These are phyloP conservation scores for Lytechinus pictus DNA, from an alignment of 35 echinoderm and acorn worm species.

Conservation along the genomic window DNA sequence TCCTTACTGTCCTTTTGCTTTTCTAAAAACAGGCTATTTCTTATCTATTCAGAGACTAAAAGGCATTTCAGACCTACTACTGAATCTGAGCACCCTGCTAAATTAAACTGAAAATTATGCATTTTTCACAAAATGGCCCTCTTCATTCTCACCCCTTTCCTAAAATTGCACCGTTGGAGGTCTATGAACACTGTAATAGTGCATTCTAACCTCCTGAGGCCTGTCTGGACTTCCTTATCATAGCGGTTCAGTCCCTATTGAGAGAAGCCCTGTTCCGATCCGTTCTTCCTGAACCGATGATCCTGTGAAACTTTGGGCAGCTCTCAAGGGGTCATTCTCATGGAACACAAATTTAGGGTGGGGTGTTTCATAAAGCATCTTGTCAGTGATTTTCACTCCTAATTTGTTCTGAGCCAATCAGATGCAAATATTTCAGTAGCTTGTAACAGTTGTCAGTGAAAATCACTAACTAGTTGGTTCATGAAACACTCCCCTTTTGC, in stretches of 20 bases:
- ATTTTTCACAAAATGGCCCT: background rate
- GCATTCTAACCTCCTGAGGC: background rate
- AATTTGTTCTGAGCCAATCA: no score
- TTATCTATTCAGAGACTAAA: no score
- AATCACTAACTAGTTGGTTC: no score
- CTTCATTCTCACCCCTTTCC: background rate
- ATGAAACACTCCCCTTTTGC: background rate
- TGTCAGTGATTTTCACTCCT: no score
- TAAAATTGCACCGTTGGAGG: background rate
- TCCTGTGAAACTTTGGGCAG: background rate
- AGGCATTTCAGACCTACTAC: no score
- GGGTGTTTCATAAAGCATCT: no score
- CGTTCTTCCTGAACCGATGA: background rate
- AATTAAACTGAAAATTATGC: background rate
- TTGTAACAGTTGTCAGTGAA: no score
- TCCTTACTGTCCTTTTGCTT: no score
- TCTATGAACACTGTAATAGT: background rate
- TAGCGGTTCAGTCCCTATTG: background rate
- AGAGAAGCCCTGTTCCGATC: background rate
- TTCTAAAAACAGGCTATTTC: no score
- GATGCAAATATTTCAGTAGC: no score
- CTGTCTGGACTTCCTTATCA: slow-evolving; percentile 17
- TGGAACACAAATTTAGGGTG: background rate
- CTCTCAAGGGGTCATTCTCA: background rate
- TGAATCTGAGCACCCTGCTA: no score